Base-by-base conservation (phyloP, 2,888 invertebrate species). In the Pammene fasciana region DNA sequence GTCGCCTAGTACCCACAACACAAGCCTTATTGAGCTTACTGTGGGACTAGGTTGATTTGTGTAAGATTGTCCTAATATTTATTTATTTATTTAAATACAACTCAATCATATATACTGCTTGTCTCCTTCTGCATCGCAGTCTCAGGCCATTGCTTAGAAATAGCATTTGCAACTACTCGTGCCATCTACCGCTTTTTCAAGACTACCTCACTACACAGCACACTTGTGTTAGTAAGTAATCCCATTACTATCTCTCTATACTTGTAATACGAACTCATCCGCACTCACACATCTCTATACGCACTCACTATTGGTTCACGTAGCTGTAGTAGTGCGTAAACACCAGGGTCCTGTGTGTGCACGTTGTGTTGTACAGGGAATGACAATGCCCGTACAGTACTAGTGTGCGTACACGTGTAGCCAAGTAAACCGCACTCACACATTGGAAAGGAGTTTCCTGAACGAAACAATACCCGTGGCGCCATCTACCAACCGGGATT, bases 401-500 rank as follows among this genome's bases (percentile, higher is more conserved):
- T 72, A 76, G 84, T 82, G 84, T 77, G 78, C 57, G 72, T 76
- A 68, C 70, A 72, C 76, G 72, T 78, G 73, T 76, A 67, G 72
- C 79, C 75, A 76, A 76, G 74, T 80, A 76, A 75, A 72, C 54
- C 77, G 76, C 75, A 77, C 83, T 74, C 84, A 85, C 83, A 84
- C 81, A 70, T 72, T 74, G 75, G 67, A 78, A 80, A 82, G 81
- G 80, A 85, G 84, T 83, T 79, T 80, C 78, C 74, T 73, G 71
- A 78, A 84, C 79, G 74, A 81, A 75, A 82, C 50, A 75, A 55
- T 55, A 80, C 85, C 72, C 36, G 79, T 86, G 86, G 85, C 89
- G 92, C 82, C 92, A 92, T 90, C 92, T 92, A 84, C 84, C 80
- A 68, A 13, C 48, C 62, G 56, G 72, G 48, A 41, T 67, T 55